Evolutionary conservation across 2,113 vertebrate species (phyloP).

Genomic region (Nymphicus hollandicus): DNA sequence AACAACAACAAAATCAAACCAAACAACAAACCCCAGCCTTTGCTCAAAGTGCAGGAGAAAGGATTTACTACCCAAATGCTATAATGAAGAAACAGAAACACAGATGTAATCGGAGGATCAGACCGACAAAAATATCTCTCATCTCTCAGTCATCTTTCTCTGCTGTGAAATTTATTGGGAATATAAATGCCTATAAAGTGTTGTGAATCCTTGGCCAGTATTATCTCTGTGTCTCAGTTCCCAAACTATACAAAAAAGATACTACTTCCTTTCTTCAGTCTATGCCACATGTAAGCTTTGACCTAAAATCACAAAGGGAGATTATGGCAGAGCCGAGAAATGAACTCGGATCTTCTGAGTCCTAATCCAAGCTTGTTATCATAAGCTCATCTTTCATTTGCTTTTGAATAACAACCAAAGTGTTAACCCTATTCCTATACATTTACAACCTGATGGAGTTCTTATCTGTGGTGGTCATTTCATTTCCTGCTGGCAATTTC

Average conservation of each 20-base stretch:
- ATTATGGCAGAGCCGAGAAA: slow-evolving; percentile 37
- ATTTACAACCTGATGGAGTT: slow-evolving; percentile 1
- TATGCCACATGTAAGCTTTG: not conserved
- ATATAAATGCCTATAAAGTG: not conserved
- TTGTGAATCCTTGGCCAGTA: not conserved
- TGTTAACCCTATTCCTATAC: not conserved
- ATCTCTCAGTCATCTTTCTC: not conserved
- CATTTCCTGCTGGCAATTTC: slow-evolving; percentile 20
- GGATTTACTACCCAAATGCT: not conserved
- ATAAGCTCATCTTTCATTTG: slow-evolving; percentile 40
- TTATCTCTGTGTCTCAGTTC: slow-evolving; percentile 28
- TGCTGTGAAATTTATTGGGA: not conserved
- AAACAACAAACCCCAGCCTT: fast-evolving
- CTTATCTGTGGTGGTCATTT: slow-evolving; percentile 30
- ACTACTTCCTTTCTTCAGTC: slow-evolving; percentile 27
- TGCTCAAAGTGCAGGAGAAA: not conserved
- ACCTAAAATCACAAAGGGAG: not conserved
- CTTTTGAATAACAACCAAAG: slow-evolving; percentile 17
- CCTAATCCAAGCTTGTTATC: slow-evolving; percentile 30
- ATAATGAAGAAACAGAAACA: not conserved
- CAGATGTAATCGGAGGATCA: not conserved
- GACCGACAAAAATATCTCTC: not conserved
- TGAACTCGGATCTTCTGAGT: slow-evolving; percentile 6
- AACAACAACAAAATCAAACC: not conserved
- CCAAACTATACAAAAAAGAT: not conserved